These are phyloP conservation scores for Oppia nitens DNA, from an alignment of 1,140 invertebrate species.

Conservation along the genomic window DNA sequence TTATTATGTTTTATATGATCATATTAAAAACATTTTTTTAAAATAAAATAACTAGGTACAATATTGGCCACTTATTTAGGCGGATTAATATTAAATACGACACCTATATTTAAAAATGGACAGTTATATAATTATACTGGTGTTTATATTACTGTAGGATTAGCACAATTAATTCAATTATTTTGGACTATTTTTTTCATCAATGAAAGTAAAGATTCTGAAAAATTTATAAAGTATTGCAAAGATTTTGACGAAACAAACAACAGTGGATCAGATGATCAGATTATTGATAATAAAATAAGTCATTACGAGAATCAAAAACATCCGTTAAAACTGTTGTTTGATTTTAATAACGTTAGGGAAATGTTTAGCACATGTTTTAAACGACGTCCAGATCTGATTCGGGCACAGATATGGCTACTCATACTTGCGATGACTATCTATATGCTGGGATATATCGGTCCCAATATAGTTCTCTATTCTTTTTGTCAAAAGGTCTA, in stretches of 20 bases:
- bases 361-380: background rate
- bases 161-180: background rate
- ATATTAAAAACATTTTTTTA: no score
- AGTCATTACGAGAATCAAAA: background rate
- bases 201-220: background rate
- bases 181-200: background rate
- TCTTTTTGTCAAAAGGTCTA: background rate
- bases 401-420: background rate
- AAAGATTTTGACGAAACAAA: background rate
- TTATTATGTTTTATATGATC: no score
- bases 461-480: background rate
- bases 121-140: background rate
- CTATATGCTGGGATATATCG: background rate
- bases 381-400: background rate
- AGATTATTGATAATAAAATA: background rate
- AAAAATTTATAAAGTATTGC: background rate
- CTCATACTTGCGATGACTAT: background rate
- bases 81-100: no score
- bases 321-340: background rate
- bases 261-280: no score
- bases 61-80: no score
- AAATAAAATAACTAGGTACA: no score
- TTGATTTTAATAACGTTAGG: background rate
- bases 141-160: background rate
- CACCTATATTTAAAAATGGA: background rate